A percentile compares a stretch with the other conserved stretches of the same genome.
These are phyloP conservation scores for Nyctalus aviator DNA, from an alignment of 2,797 vertebrate species.

Conservation along the genomic window DNA sequence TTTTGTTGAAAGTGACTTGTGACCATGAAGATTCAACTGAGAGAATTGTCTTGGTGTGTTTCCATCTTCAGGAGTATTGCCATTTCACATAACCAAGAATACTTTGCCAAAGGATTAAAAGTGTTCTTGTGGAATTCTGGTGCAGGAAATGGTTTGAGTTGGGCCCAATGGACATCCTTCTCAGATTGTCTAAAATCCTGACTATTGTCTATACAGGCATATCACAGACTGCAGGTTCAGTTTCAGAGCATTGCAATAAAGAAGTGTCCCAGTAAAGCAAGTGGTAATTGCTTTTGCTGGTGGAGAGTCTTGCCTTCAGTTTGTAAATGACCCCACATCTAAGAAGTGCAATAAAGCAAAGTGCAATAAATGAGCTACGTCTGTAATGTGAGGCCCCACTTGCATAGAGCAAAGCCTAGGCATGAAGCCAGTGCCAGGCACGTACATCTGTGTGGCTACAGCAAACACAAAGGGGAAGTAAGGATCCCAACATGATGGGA, in stretches of 20 bases:
- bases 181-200: background rate
- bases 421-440: background rate
- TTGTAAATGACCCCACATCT: background rate
- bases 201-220: background rate
- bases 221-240: background rate
- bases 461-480: background rate
- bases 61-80: background rate
- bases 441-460: too few relatives aligned
- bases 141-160: background rate
- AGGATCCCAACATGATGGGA: rapidly evolving
- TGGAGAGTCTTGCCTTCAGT: background rate
- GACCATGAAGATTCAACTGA: background rate
- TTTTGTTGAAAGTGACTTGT: background rate
- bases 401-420: background rate
- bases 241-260: background rate
- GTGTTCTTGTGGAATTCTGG: background rate
- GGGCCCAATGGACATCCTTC: background rate
- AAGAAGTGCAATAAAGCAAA: background rate
- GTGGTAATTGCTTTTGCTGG: background rate
- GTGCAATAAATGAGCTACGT: background rate
- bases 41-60: background rate
- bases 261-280: background rate
- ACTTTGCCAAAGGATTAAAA: background rate
- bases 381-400: background rate
- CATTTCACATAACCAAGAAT: background rate